Percentiles rank a stretch among this genome's conserved stretches.
Evolutionary conservation across 37 sponge, comb jelly and placozoan species (phyloP).

Genomic region (Spongilla lacustris): DNA sequence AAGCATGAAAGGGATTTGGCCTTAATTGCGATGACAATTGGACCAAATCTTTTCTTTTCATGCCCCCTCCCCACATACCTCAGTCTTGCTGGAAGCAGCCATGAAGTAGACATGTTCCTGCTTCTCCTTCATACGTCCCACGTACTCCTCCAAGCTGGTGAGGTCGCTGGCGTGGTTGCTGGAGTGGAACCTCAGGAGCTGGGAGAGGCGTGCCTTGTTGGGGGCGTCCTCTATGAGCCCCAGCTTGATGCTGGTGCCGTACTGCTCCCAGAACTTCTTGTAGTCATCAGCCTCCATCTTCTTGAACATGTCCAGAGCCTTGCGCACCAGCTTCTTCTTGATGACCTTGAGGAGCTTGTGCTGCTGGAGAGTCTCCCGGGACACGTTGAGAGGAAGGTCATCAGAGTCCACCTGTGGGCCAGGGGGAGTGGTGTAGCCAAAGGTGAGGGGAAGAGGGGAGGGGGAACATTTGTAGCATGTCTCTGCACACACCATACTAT

Average conservation of each 20-base stretch:
- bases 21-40: no score
- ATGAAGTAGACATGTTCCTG: conserved; percentile 99
- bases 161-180: conserved; percentile 70
- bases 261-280: conserved; percentile 95
- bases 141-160: conserved; percentile 88
- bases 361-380: conserved; percentile 97
- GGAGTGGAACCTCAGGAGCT: conserved; percentile 94
- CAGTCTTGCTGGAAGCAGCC: conserved; percentile 69
- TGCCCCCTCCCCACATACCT: conserved; percentile 14
- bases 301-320: conserved; percentile 98
- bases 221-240: conserved; percentile 93
- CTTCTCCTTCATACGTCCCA: conserved; percentile 97
- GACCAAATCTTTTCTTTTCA: no score
- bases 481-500: no score
- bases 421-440: neutral
- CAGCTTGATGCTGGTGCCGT: conserved; percentile 81
- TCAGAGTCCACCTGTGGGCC: conserved; percentile 90
- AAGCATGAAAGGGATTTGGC: no score
- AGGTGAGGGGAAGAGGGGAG: no score
- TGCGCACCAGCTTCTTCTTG: conserved; percentile 98
- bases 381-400: conserved; percentile 98
- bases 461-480: no score
- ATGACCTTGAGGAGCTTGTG: conserved; percentile 98
- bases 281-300: conserved; percentile 86
- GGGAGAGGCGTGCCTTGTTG: conserved; percentile 89